phyloP scores from a whole-genome alignment of 2,113 vertebrate genomes.

The Pogona vitticeps region DNA sequence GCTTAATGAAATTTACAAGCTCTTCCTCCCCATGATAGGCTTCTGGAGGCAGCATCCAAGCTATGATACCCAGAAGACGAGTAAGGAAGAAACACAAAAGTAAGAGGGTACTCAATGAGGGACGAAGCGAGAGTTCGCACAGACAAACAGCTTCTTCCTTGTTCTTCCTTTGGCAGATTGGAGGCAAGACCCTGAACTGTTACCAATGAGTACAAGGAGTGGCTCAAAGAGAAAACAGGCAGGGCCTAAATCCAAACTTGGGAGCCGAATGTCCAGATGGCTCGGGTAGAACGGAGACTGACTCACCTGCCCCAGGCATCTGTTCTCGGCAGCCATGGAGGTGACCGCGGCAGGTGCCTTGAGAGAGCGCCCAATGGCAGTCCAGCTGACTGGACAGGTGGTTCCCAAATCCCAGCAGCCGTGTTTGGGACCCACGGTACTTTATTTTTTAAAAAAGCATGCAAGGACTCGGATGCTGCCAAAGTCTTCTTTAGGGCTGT shows the following conservation, averaged over 20 bases:
- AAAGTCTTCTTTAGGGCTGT: slow-evolving; percentile 30
- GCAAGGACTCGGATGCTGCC: slow-evolving; percentile 39
- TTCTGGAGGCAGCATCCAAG: neutral
- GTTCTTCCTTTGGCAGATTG: neutral
- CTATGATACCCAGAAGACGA: neutral
- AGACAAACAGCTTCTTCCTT: neutral
- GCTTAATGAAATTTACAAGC: neutral
- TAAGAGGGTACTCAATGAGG: neutral
- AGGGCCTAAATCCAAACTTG: accelerated
- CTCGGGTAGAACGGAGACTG: neutral
- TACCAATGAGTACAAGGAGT: neutral
- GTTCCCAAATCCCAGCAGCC: slow-evolving; percentile 21
- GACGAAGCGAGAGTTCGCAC: no score
- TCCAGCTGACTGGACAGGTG: neutral
- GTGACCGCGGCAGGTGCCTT: neutral
- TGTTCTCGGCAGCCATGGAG: neutral
- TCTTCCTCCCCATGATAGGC: neutral
- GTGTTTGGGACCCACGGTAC: slow-evolving; percentile 30
- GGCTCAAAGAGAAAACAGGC: neutral
- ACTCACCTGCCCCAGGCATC: neutral
- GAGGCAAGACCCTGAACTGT: neutral
- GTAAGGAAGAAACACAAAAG: neutral
- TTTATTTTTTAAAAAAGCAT: slow-evolving; percentile 40
- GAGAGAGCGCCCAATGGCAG: neutral
- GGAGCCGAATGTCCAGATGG: accelerated